A percentile compares a stretch with the other conserved stretches of the same genome.
phyloP scores from a whole-genome alignment of 1,140 invertebrate species.

The Megalonaias nervosa region DNA sequence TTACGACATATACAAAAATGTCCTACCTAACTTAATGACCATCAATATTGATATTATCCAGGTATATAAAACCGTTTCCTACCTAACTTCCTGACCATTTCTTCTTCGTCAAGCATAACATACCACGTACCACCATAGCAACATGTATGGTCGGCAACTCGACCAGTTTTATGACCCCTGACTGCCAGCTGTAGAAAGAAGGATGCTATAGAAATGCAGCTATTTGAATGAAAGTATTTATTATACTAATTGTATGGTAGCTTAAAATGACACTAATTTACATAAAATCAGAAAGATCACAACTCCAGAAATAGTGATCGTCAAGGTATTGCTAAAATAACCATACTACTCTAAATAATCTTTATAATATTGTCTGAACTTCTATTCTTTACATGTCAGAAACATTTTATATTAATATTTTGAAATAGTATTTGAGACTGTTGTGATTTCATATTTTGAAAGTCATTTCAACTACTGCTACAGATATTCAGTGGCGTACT shows the following conservation, averaged over 20 bases:
- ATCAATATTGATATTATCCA: neutral
- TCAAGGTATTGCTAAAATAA: neutral
- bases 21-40: neutral
- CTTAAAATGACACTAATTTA: neutral
- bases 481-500: no score
- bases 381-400: no score
- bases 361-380: neutral
- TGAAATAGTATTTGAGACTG: no score
- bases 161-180: constrained; percentile 55
- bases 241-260: neutral
- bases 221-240: neutral
- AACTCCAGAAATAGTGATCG: neutral
- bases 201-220: neutral
- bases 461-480: no score
- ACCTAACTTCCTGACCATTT: constrained; percentile 58
- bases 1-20: neutral
- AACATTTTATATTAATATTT: no score
- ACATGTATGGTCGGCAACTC: constrained; percentile 56
- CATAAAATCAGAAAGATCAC: neutral
- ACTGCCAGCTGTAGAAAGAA: constrained; percentile 41
- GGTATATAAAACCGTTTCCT: neutral
- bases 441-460: no score
- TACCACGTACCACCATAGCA: constrained; percentile 65
- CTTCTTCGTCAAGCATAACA: constrained; percentile 57
- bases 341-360: neutral